These are phyloP conservation scores for Pristionchus entomophagus DNA, from an alignment of 2,888 invertebrate genomes.

Conservation along the genomic window DNA sequence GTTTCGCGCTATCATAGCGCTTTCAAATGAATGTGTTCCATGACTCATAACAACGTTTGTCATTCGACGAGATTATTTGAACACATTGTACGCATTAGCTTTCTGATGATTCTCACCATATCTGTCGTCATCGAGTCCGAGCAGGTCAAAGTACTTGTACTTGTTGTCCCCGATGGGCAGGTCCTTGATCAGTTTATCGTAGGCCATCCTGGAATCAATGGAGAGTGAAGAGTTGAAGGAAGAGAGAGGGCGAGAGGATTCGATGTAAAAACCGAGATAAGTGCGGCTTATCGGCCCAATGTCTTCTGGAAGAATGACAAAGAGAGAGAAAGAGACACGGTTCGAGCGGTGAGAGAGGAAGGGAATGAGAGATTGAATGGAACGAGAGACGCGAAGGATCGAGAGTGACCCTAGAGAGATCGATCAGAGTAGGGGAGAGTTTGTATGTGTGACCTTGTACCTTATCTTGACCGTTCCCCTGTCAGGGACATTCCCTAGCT, in stretches of 20 bases:
- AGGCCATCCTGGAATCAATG: conserved; percentile 47
- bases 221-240: not conserved
- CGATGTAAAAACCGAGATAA: conserved; percentile 16
- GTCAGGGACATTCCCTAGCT: conserved; percentile 8
- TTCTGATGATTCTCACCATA: conserved; percentile 86
- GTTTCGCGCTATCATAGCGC: too few relatives aligned
- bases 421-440: conserved; percentile 7
- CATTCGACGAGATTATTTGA: too few relatives aligned
- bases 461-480: not conserved
- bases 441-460: conserved; percentile 14
- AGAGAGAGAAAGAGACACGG: conserved; percentile 18
- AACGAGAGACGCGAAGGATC: conserved; percentile 8
- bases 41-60: too few relatives aligned
- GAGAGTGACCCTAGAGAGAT: not conserved
- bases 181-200: conserved; percentile 58
- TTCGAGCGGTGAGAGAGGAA: not conserved
- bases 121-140: conserved; percentile 83
- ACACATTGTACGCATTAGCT: too few relatives aligned
- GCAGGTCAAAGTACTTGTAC: conserved; percentile 87
- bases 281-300: not conserved
- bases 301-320: conserved; percentile 42
- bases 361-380: not conserved
- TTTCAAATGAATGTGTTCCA: too few relatives aligned
- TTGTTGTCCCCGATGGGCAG: conserved; percentile 77
- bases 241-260: not conserved